Conservation (phyloP, 2,888 invertebrate genomes). For the Caenorhabditis wallacei region DNA sequence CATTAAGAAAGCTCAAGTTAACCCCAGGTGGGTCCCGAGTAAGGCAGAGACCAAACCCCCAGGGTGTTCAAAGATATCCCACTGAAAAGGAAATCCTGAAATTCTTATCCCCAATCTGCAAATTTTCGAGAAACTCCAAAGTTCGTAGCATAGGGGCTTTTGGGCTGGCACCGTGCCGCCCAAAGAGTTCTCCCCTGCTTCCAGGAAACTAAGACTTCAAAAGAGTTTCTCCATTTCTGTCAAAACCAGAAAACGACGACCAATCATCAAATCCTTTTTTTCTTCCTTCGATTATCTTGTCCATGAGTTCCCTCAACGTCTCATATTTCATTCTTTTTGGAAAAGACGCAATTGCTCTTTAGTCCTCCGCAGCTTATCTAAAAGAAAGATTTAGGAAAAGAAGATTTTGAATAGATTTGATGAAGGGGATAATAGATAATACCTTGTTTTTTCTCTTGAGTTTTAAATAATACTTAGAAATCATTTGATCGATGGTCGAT, state of each 20-base stretch:
- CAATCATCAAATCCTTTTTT: constrained; percentile 9
- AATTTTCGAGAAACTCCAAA: too few species aligned
- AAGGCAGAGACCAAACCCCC: too few species aligned
- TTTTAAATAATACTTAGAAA: background rate
- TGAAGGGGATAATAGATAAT: background rate
- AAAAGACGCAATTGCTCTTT: background rate
- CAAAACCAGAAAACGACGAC: background rate
- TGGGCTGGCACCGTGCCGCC: too few species aligned
- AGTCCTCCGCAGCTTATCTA: constrained; percentile 2
- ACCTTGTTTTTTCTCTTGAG: background rate
- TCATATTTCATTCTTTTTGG: constrained; percentile 27
- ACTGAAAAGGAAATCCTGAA: too few species aligned
- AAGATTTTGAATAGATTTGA: constrained; percentile 2
- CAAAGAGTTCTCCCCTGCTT: too few species aligned
- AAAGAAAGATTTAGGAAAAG: background rate
- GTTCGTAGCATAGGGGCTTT: too few species aligned
- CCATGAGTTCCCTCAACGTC: constrained; percentile 11
- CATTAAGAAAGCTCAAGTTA: too few species aligned
- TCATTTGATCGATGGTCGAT: background rate
- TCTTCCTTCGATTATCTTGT: constrained; percentile 16
- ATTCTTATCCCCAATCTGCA: too few species aligned
- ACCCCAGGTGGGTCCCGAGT: too few species aligned
- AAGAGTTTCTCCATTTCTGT: too few species aligned
- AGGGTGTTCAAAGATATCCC: too few species aligned
- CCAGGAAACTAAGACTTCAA: too few species aligned